Evolutionary conservation across 2,888 invertebrate species (phyloP).

Genomic region (Troides aeacus): DNA sequence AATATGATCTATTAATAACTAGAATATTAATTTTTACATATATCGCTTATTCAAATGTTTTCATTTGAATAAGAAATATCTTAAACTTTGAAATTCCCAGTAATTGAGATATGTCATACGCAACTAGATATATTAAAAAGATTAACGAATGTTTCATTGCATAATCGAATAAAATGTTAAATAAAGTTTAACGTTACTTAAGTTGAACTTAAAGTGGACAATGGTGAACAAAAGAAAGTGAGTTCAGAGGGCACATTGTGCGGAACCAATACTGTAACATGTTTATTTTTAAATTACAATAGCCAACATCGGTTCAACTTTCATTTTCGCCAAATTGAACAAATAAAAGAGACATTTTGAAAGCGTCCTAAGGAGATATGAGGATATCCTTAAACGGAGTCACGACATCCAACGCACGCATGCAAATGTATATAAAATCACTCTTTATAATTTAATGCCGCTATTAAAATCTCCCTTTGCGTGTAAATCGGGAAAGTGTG

Average conservation of each 20-base stretch:
- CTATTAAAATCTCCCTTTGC: slow-evolving; percentile 47
- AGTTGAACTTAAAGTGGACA: slow-evolving; percentile 13
- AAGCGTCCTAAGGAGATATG: slow-evolving; percentile 51
- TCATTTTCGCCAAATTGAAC: slow-evolving; percentile 58
- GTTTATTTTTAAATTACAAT: slow-evolving; percentile 42
- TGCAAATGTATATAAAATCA: slow-evolving; percentile 23
- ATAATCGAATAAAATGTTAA: not conserved
- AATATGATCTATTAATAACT: not conserved
- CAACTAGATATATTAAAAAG: not conserved
- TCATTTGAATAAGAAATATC: not conserved
- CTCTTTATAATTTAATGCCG: slow-evolving; percentile 26
- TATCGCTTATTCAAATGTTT: no score
- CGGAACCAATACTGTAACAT: slow-evolving; percentile 34
- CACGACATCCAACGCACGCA: slow-evolving; percentile 21
- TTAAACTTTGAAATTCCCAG: not conserved
- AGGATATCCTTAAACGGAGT: slow-evolving; percentile 43
- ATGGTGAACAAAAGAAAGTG: slow-evolving; percentile 34
- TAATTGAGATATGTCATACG: not conserved
- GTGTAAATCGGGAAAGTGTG: slow-evolving; percentile 61
- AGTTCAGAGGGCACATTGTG: slow-evolving; percentile 36
- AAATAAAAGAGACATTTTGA: slow-evolving; percentile 58
- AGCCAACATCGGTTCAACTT: slow-evolving; percentile 56
- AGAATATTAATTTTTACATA: not conserved
- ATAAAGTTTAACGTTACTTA: slow-evolving; percentile 4
- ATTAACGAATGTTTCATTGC: not conserved